Conservation (phyloP, 2,888 invertebrate species). For the Tenthredo livida region DNA sequence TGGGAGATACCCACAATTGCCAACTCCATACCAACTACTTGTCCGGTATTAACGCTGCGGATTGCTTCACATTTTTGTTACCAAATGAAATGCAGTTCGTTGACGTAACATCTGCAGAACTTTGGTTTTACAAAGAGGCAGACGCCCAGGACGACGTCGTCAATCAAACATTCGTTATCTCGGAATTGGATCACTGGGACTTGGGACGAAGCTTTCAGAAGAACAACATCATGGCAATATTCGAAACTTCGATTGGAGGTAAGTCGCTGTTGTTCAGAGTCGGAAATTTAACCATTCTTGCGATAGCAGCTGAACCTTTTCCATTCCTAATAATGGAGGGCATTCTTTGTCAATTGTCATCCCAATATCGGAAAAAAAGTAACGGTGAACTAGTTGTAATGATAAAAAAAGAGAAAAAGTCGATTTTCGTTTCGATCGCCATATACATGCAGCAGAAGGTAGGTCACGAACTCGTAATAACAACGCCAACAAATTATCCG, state of each 20-base stretch:
- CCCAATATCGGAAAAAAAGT: background rate
- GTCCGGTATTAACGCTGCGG: slow-evolving; percentile 81
- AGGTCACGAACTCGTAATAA: slow-evolving; percentile 42
- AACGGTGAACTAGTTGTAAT: background rate
- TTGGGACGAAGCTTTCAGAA: slow-evolving; percentile 84
- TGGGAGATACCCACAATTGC: slow-evolving; percentile 63
- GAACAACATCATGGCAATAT: slow-evolving; percentile 89
- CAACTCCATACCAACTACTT: slow-evolving; percentile 73
- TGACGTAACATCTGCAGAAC: slow-evolving; percentile 88
- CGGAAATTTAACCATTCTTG: background rate
- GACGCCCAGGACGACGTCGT: slow-evolving; percentile 84
- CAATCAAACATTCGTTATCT: slow-evolving; percentile 88
- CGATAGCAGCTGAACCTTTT: background rate
- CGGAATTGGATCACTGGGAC: slow-evolving; percentile 89
- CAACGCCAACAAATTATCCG: slow-evolving; percentile 43
- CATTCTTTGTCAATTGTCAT: background rate
- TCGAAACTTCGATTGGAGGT: slow-evolving; percentile 87
- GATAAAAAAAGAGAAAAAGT: background rate
- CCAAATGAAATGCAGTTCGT: slow-evolving; percentile 87
- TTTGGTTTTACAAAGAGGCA: slow-evolving; percentile 89
- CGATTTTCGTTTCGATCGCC: background rate
- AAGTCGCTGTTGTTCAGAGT: slow-evolving; percentile 58
- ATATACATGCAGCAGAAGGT: slow-evolving; percentile 9
- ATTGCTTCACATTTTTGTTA: slow-evolving; percentile 88
- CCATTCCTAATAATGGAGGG: background rate